Evolutionary conservation across 2,888 invertebrate species (phyloP).

Genomic region (Hoplodrina ambigua): DNA sequence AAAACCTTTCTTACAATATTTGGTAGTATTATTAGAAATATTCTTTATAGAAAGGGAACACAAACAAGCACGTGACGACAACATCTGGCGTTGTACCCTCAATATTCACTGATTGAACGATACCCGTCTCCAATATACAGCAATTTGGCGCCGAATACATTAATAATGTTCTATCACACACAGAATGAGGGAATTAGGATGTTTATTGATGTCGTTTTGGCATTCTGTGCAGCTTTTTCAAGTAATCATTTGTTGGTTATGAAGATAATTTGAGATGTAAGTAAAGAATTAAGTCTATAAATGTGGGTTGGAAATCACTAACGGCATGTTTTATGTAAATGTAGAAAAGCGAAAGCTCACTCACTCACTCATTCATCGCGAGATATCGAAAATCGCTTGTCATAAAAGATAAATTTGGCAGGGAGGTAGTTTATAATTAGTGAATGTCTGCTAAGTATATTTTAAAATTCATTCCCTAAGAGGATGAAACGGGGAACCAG

Average conservation of each 20-base stretch:
- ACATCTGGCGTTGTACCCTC: slow-evolving; percentile 62
- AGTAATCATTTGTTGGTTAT: neutral
- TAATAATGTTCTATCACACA: slow-evolving; percentile 48
- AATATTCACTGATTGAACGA: slow-evolving; percentile 61
- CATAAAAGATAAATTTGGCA: no score
- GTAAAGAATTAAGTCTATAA: neutral
- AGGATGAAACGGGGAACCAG: no score
- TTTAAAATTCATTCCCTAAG: no score
- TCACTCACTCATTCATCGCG: no score
- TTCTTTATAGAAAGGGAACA: slow-evolving; percentile 45
- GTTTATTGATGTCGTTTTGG: slow-evolving; percentile 32
- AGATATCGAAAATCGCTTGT: no score
- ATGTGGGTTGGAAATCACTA: neutral
- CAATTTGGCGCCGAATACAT: slow-evolving; percentile 63
- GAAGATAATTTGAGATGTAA: neutral
- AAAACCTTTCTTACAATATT: slow-evolving; percentile 47
- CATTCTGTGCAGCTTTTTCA: neutral
- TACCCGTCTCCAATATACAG: slow-evolving; percentile 55
- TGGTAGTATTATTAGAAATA: slow-evolving; percentile 58
- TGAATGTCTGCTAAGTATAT: no score
- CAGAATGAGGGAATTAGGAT: slow-evolving; percentile 24
- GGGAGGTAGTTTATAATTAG: no score
- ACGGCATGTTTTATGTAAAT: no score
- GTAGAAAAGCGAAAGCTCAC: no score
- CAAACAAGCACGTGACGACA: slow-evolving; percentile 51